Evolutionary conservation across 2,113 vertebrate genomes (phyloP).

Genomic region (Motacilla tschutschensis): DNA sequence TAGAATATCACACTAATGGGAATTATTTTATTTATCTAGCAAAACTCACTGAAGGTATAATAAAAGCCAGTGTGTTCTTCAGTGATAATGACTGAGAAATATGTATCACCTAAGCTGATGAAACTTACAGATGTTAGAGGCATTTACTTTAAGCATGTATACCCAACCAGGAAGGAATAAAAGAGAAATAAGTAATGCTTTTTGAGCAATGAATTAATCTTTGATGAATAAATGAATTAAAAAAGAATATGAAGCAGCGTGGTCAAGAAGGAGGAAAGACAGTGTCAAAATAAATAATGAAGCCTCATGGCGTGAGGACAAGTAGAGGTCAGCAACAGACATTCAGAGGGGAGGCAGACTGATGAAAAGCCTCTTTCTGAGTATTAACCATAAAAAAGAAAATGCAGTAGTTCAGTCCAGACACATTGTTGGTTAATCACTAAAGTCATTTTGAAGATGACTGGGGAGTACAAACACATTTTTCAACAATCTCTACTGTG

Average conservation of each 20-base stretch:
- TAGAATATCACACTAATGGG: not conserved
- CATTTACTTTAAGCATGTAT: not conserved
- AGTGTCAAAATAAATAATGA: slow-evolving; percentile 33
- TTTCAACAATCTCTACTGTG: slow-evolving; percentile 27
- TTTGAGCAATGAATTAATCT: not conserved
- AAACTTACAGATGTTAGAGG: not conserved
- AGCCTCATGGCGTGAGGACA: not conserved
- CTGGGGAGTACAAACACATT: slow-evolving; percentile 37
- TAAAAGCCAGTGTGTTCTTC: not conserved
- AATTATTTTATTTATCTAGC: not conserved
- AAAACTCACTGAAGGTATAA: not conserved
- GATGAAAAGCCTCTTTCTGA: slow-evolving; percentile 32
- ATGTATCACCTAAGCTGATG: not conserved
- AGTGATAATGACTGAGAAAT: not conserved
- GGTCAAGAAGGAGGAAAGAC: slow-evolving; percentile 1
- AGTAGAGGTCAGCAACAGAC: slow-evolving; percentile 27
- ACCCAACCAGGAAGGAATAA: not conserved
- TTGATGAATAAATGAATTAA: not conserved
- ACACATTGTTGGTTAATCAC: slow-evolving; percentile 47
- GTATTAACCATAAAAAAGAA: slow-evolving; percentile 39
- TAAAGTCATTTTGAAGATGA: slow-evolving; percentile 47
- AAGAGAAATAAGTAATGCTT: not conserved
- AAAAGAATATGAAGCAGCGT: not conserved
- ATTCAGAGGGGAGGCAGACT: not conserved
- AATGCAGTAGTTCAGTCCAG: slow-evolving; percentile 29